These are phyloP conservation scores for Montipora capricornis DNA, from an alignment of 64 coral and sea anemone genomes.

Conservation along the genomic window DNA sequence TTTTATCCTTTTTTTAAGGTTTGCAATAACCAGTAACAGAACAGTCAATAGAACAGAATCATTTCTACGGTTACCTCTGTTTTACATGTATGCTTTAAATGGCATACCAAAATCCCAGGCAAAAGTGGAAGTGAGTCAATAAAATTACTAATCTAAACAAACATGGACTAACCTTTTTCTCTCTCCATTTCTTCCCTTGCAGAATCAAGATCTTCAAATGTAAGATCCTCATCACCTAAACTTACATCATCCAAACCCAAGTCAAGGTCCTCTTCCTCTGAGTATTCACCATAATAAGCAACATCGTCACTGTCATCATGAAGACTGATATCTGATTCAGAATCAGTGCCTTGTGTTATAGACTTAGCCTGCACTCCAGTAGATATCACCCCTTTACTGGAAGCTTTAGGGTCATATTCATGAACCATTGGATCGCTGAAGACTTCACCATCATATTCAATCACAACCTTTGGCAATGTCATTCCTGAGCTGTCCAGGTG, in stretches of 20 bases:
- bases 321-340: constrained; percentile 8
- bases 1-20: too few relatives aligned
- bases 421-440: constrained; percentile 1
- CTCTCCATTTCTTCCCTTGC: neutral
- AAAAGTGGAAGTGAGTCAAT: too few relatives aligned
- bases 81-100: too few relatives aligned
- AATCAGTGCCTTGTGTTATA: neutral
- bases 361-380: neutral
- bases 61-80: too few relatives aligned
- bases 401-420: constrained; percentile 23
- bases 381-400: neutral
- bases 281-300: neutral
- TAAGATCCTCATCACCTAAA: constrained; percentile 9
- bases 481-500: neutral
- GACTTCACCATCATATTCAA: constrained; percentile 32
- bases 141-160: neutral
- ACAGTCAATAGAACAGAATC: too few relatives aligned
- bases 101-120: too few relatives aligned
- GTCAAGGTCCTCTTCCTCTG: constrained; percentile 20
- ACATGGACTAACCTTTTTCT: constrained; percentile 7
- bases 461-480: constrained; percentile 47
- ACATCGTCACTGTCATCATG: neutral
- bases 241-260: neutral
- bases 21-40: too few relatives aligned
- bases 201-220: constrained; percentile 28